Conservation (phyloP, 2,888 invertebrate genomes). For the Gandaritis pyraliata region DNA sequence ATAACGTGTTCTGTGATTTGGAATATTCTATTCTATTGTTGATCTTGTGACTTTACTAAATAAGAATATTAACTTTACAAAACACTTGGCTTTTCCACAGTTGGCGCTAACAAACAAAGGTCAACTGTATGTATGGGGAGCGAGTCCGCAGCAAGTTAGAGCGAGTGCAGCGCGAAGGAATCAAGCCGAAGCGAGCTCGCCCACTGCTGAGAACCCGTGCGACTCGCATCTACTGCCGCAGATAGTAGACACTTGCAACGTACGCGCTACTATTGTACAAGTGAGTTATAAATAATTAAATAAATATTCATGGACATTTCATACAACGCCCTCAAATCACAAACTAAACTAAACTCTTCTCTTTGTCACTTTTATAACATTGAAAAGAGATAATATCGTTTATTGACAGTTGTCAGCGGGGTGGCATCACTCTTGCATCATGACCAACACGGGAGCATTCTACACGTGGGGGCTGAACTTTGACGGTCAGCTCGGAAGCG, state of each 20-base stretch:
- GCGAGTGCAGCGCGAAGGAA: slow-evolving; percentile 77
- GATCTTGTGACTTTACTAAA: too few relatives aligned
- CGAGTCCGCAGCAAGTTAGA: slow-evolving; percentile 86
- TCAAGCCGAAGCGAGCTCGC: slow-evolving; percentile 41
- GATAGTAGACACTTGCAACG: slow-evolving; percentile 85
- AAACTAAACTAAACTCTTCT: too few relatives aligned
- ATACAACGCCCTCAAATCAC: too few relatives aligned
- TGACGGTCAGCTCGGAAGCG: slow-evolving; percentile 93
- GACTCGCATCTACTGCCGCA: slow-evolving; percentile 83
- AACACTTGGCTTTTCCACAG: slow-evolving; percentile 54
- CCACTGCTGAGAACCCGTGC: slow-evolving; percentile 36
- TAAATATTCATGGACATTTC: too few relatives aligned
- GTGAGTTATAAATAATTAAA: slow-evolving; percentile 47
- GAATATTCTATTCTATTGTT: too few relatives aligned
- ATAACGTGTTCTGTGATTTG: too few relatives aligned
- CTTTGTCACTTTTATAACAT: too few relatives aligned
- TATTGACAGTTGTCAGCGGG: slow-evolving; percentile 86
- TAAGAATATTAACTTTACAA: too few relatives aligned
- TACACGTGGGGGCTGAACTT: slow-evolving; percentile 95
- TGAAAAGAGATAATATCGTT: too few relatives aligned
- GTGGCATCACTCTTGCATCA: slow-evolving; percentile 91
- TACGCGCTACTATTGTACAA: slow-evolving; percentile 86
- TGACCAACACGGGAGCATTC: slow-evolving; percentile 88
- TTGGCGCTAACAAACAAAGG: slow-evolving; percentile 79
- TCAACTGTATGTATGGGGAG: slow-evolving; percentile 85